Evolutionary conservation across 2,797 vertebrate genomes (phyloP).

Genomic region (Myotis myotis): DNA sequence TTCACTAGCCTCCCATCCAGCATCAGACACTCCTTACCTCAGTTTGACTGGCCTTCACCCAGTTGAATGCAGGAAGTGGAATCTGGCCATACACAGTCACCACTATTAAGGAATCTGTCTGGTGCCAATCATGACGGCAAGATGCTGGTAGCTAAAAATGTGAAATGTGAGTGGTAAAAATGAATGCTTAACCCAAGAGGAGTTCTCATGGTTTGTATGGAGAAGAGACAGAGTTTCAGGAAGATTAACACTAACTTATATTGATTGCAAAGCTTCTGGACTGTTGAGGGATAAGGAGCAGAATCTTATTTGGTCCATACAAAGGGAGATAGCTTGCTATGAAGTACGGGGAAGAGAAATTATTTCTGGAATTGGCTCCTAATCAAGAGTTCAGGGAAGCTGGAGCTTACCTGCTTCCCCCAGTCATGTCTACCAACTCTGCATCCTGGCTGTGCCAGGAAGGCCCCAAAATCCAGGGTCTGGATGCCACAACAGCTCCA

Average conservation of each 20-base stretch:
- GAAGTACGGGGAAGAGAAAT: neutral
- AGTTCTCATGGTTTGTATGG: neutral
- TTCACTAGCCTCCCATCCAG: conserved; percentile 12
- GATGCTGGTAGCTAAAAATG: conserved; percentile 84
- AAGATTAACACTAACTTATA: neutral
- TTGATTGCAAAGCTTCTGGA: neutral
- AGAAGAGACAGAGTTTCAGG: conserved; percentile 18
- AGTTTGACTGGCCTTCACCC: conserved; percentile 90
- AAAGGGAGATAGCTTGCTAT: conserved; percentile 29
- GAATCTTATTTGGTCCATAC: conserved; percentile 19
- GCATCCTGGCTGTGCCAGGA: conserved; percentile 96
- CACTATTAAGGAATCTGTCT: conserved; percentile 90
- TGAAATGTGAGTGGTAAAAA: conserved; percentile 81
- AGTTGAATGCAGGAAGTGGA: conserved; percentile 86
- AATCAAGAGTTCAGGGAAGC: conserved; percentile 16
- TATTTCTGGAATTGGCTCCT: neutral
- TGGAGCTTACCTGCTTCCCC: conserved; percentile 85
- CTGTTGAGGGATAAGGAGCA: neutral
- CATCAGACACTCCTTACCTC: conserved; percentile 84
- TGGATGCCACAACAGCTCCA: conserved; percentile 96
- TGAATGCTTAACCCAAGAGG: neutral
- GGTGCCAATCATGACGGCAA: conserved; percentile 97
- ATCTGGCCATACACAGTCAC: conserved; percentile 94
- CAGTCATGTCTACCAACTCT: conserved; percentile 90
- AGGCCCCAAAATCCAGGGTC: conserved; percentile 93